These are phyloP conservation scores for Xestia c-nigrum DNA, from an alignment of 2,888 invertebrate species.

Conservation along the genomic window DNA sequence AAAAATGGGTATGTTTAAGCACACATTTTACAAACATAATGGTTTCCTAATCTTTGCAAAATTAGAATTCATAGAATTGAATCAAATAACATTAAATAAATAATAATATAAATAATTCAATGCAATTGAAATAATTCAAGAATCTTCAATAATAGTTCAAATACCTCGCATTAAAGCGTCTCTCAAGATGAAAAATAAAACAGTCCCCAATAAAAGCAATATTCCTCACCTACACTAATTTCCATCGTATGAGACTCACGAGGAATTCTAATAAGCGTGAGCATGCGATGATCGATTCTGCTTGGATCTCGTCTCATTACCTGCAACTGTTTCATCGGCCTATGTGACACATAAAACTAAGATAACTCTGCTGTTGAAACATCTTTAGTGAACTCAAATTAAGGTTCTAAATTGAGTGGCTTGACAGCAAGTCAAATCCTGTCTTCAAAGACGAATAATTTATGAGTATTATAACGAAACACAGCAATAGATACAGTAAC, in stretches of 20 bases:
- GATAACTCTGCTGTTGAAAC: constrained; percentile 25
- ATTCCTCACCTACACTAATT: constrained; percentile 57
- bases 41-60: background rate
- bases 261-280: constrained; percentile 73
- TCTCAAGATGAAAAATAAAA: constrained; percentile 24
- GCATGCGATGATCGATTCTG: constrained; percentile 75
- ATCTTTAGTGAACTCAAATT: background rate
- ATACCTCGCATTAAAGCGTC: background rate
- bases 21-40: background rate
- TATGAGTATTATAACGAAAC: constrained; percentile 81
- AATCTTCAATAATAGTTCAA: background rate
- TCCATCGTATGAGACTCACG: constrained; percentile 59
- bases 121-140: background rate
- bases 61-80: background rate
- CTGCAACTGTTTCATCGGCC: constrained; percentile 66
- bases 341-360: constrained; percentile 65
- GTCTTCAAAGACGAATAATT: constrained; percentile 71
- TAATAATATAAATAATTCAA: no score
- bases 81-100: background rate
- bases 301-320: constrained; percentile 76
- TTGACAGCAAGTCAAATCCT: constrained; percentile 16
- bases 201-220: constrained; percentile 40
- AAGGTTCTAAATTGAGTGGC: constrained; percentile 45
- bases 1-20: background rate
- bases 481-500: constrained; percentile 75